phyloP scores from a whole-genome alignment of 2,797 vertebrate genomes.

The Dendrocincla tyrannina region DNA sequence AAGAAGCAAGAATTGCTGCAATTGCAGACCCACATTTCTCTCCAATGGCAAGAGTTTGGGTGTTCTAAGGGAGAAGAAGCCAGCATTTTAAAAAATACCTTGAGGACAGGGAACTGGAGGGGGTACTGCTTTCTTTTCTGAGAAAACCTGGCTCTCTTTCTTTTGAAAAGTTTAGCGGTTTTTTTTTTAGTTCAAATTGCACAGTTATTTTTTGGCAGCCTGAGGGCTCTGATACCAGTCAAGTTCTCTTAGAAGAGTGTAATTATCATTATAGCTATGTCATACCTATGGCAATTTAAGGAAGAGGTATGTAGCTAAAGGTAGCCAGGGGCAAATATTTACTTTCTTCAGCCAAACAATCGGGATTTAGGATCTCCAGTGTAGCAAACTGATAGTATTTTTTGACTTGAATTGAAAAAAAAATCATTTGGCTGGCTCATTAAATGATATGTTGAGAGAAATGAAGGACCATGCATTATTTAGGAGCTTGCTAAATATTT shows the following conservation, averaged over 20 bases:
- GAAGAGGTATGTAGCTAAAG: background rate
- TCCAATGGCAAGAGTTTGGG: background rate
- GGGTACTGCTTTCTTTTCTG: background rate
- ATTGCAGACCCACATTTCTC: accelerated
- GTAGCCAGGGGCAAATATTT: background rate
- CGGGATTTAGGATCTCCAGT: background rate
- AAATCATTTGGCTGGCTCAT: background rate
- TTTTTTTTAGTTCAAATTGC: background rate
- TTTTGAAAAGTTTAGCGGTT: background rate
- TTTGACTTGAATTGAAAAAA: background rate
- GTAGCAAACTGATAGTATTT: background rate
- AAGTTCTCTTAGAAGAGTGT: background rate
- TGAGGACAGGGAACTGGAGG: background rate
- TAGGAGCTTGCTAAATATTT: background rate
- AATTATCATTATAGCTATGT: background rate
- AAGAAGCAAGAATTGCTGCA: background rate
- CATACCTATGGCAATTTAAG: background rate
- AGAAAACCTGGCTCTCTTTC: background rate
- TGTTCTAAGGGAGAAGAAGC: background rate
- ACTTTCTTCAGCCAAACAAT: background rate
- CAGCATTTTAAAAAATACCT: background rate
- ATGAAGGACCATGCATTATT: background rate
- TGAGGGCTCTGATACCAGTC: background rate
- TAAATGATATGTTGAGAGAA: background rate
- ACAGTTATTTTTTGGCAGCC: background rate